Percentiles rank a stretch among this genome's conserved stretches.
phyloP scores from a whole-genome alignment of 2,113 vertebrate species.

The Chroicocephalus ridibundus region DNA sequence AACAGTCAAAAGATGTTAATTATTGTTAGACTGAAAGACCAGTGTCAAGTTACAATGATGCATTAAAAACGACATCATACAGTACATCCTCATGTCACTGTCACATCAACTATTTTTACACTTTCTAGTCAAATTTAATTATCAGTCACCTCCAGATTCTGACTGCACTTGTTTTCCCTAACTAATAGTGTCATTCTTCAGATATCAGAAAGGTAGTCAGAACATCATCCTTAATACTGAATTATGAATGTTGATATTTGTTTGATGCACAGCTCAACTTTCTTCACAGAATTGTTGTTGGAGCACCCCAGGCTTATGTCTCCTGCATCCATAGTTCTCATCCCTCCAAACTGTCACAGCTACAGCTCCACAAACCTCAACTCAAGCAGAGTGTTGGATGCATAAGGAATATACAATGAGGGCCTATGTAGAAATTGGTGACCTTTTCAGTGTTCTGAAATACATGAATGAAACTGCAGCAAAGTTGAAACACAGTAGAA shows the following conservation, averaged over 20 bases:
- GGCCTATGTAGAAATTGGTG: background rate
- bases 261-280: background rate
- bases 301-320: background rate
- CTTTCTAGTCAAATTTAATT: background rate
- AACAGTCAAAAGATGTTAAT: slow-evolving; percentile 59
- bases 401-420: background rate
- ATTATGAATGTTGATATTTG: background rate
- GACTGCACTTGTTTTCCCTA: background rate
- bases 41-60: background rate
- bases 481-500: background rate
- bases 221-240: background rate
- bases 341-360: background rate
- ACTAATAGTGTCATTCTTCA: background rate
- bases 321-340: background rate
- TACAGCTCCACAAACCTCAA: background rate
- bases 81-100: background rate
- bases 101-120: background rate
- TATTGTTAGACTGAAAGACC: slow-evolving; percentile 15
- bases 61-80: slow-evolving; percentile 5
- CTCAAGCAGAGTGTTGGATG: background rate
- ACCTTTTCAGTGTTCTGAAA: background rate
- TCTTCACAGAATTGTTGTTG: background rate
- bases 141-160: background rate
- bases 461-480: background rate
- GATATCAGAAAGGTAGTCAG: background rate